Evolutionary conservation across 2,113 vertebrate genomes (phyloP).

Genomic region (Sigmodon hispidus): DNA sequence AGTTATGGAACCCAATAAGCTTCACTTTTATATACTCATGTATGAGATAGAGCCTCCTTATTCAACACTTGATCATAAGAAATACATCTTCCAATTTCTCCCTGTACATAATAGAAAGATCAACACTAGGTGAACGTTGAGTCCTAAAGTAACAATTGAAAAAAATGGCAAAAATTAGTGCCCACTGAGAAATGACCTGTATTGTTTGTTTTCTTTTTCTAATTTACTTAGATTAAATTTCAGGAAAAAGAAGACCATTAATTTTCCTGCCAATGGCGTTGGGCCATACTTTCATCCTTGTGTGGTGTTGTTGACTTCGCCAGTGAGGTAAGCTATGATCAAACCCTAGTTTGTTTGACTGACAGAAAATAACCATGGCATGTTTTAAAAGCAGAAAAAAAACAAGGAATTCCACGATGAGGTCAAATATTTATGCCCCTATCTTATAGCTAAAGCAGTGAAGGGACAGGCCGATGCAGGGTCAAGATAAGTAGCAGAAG

Average conservation of each 20-base stretch:
- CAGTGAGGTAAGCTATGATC: conserved; percentile 11
- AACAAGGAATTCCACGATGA: neutral
- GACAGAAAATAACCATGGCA: neutral
- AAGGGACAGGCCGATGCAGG: neutral
- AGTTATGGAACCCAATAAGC: conserved; percentile 20
- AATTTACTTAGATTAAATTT: conserved; percentile 4
- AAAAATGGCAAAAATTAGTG: neutral
- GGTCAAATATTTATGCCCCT: neutral
- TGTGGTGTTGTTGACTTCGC: neutral
- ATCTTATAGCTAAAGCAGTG: conserved; percentile 23
- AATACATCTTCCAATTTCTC: neutral
- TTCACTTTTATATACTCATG: conserved; percentile 6
- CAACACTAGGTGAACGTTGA: neutral
- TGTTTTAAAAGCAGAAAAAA: conserved; percentile 35
- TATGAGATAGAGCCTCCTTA: neutral
- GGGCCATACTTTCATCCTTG: neutral
- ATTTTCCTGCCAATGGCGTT: neutral
- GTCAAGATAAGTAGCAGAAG: neutral
- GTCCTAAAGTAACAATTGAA: neutral
- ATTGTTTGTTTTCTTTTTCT: neutral
- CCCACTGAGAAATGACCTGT: neutral
- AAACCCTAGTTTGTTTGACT: neutral
- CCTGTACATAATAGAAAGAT: neutral
- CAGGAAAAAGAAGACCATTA: neutral
- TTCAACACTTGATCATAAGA: neutral